Percentiles rank a stretch among this genome's conserved stretches.
Conservation (phyloP, 2,113 vertebrate genomes). For the Halcyon senegalensis region DNA sequence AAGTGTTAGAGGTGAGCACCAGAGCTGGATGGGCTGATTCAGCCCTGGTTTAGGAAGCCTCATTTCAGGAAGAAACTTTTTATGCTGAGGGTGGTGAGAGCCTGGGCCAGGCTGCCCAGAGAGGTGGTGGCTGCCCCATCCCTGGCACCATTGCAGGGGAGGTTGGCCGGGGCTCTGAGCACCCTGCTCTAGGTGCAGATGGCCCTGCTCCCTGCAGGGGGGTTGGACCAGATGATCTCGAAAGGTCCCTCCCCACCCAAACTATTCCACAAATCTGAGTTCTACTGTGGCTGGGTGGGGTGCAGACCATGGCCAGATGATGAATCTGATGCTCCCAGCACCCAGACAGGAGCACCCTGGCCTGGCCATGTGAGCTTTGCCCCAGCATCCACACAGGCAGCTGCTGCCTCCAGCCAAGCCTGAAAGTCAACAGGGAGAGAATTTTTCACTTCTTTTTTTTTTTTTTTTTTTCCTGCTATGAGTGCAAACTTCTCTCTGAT, state of each 20-base stretch:
- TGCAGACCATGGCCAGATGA: neutral
- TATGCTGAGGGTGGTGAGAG: neutral
- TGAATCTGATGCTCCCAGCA: neutral
- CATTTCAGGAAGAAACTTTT: neutral
- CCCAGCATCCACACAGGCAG: neutral
- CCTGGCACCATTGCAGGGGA: neutral
- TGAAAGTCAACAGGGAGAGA: neutral
- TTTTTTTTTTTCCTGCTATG: neutral
- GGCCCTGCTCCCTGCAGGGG: neutral
- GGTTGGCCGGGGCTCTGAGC: neutral
- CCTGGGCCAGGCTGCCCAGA: neutral
- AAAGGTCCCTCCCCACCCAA: neutral
- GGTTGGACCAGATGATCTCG: neutral
- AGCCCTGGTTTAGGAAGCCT: neutral
- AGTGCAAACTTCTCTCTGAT: neutral
- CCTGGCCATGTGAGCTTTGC: rapidly evolving
- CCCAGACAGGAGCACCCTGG: neutral
- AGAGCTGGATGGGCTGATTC: neutral
- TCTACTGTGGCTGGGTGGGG: rapidly evolving
- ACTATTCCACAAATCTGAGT: neutral
- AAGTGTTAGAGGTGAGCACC: rapidly evolving
- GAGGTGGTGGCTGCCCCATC: neutral
- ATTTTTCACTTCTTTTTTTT: neutral
- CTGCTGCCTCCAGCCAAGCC: neutral
- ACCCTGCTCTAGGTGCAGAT: neutral